phyloP scores from a whole-genome alignment of 2,797 vertebrate genomes.

The Oceanodroma leucorhoa region DNA sequence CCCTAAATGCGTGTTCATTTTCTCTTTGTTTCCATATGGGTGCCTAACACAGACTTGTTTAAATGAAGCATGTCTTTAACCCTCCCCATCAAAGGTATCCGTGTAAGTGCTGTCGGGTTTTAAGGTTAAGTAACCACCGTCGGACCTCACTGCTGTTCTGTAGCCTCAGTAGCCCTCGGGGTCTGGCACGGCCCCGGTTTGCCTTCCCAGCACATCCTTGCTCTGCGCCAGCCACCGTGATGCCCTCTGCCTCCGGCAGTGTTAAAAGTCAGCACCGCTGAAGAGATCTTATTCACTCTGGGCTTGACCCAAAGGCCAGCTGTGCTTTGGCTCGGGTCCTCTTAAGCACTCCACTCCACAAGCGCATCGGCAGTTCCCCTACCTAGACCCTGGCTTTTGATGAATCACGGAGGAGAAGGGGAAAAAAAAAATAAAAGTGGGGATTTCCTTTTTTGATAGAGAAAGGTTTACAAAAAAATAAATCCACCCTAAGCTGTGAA shows the following conservation, averaged over 20 bases:
- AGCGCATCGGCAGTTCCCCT: not conserved
- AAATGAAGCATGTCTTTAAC: constrained; percentile 39
- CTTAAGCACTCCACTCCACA: not conserved
- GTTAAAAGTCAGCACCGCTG: not conserved
- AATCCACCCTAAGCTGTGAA: constrained; percentile 60
- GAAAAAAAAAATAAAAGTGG: not conserved
- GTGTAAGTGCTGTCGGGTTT: not conserved
- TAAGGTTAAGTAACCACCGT: constrained; percentile 48
- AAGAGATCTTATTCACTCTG: not conserved
- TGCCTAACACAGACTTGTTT: not conserved
- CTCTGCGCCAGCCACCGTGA: not conserved
- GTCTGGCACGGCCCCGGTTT: not conserved
- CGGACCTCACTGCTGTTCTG: not conserved
- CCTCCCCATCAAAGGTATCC: constrained; percentile 1
- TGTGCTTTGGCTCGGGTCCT: not conserved
- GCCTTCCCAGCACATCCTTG: not conserved
- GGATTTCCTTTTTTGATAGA: constrained; percentile 34
- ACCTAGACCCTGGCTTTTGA: not conserved
- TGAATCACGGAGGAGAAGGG: not conserved
- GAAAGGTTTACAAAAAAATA: constrained; percentile 54
- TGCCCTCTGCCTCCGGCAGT: constrained; percentile 20
- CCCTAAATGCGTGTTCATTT: not conserved
- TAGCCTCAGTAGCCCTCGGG: not conserved
- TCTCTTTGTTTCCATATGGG: not conserved
- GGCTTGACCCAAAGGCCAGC: constrained; percentile 23